A percentile compares a stretch with the other conserved stretches of the same genome.
These are phyloP conservation scores for Hycleus cichorii DNA, from an alignment of 1,140 invertebrate species.

Conservation along the genomic window DNA sequence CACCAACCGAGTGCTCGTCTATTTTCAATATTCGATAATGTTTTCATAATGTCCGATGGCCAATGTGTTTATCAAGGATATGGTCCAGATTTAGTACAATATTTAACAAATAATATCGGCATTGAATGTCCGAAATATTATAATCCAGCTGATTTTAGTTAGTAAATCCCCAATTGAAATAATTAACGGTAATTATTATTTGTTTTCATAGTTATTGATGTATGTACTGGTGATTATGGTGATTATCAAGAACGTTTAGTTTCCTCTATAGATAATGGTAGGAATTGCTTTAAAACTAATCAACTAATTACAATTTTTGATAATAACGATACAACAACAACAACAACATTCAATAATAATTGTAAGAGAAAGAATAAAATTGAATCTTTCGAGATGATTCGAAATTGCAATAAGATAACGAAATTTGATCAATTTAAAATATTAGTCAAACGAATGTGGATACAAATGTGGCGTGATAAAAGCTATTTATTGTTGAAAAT, in stretches of 20 bases:
- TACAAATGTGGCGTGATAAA: slow-evolving; percentile 69
- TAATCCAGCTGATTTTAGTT: slow-evolving; percentile 78
- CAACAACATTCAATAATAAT: not conserved
- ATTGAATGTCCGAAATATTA: slow-evolving; percentile 67
- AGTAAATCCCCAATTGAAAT: slow-evolving; percentile 30
- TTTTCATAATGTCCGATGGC: slow-evolving; percentile 66
- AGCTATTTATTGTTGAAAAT: slow-evolving; percentile 62
- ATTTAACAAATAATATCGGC: slow-evolving; percentile 51
- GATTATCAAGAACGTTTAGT: slow-evolving; percentile 47
- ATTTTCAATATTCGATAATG: slow-evolving; percentile 69
- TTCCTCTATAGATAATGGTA: slow-evolving; percentile 53
- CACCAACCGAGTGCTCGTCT: slow-evolving; percentile 82
- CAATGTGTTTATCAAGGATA: slow-evolving; percentile 68
- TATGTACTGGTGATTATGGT: slow-evolving; percentile 68
- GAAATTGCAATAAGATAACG: not conserved
- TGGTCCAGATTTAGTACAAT: slow-evolving; percentile 59
- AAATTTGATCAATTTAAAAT: slow-evolving; percentile 52
- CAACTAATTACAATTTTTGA: slow-evolving; percentile 4
- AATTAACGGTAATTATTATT: slow-evolving; percentile 13
- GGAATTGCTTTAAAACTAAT: slow-evolving; percentile 14
- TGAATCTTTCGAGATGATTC: too few species aligned
- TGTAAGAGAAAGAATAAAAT: too few species aligned
- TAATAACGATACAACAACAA: not conserved
- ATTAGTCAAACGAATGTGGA: slow-evolving; percentile 56
- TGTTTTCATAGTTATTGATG: slow-evolving; percentile 62